phyloP scores from a whole-genome alignment of 2,113 vertebrate species.

The Protomyctophum bolini region DNA sequence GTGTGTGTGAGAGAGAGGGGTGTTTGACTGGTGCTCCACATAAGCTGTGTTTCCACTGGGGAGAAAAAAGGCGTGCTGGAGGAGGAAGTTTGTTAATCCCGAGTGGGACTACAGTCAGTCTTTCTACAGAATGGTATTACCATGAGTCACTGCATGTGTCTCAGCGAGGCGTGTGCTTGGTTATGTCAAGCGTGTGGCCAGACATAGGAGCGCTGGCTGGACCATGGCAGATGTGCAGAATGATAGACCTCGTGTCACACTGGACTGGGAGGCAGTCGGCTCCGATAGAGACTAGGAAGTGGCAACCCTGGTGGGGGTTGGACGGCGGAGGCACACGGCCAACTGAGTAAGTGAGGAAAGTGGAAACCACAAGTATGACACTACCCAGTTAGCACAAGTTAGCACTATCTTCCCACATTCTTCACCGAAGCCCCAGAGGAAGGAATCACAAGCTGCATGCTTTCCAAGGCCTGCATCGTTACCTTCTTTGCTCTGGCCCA shows the following conservation, averaged over 20 bases:
- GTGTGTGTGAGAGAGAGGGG: slow-evolving; percentile 25
- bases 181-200: neutral
- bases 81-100: slow-evolving; percentile 27
- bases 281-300: too few species aligned
- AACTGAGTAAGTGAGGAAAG: slow-evolving; percentile 24
- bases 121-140: too few species aligned
- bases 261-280: too few species aligned
- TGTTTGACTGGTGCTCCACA: neutral
- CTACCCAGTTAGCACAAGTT: slow-evolving; percentile 39
- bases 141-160: too few species aligned
- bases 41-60: neutral
- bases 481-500: slow-evolving; percentile 24
- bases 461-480: slow-evolving; percentile 10
- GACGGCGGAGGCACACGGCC: neutral
- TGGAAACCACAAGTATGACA: slow-evolving; percentile 32
- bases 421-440: slow-evolving; percentile 40
- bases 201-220: neutral
- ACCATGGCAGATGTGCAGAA: neutral
- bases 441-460: neutral
- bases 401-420: slow-evolving; percentile 51
- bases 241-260: too few species aligned
- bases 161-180: neutral
- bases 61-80: slow-evolving; percentile 48
- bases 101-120: neutral
- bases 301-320: too few species aligned